Evolutionary conservation across 2,113 vertebrate species (phyloP).

Genomic region (Recurvirostra avosetta): DNA sequence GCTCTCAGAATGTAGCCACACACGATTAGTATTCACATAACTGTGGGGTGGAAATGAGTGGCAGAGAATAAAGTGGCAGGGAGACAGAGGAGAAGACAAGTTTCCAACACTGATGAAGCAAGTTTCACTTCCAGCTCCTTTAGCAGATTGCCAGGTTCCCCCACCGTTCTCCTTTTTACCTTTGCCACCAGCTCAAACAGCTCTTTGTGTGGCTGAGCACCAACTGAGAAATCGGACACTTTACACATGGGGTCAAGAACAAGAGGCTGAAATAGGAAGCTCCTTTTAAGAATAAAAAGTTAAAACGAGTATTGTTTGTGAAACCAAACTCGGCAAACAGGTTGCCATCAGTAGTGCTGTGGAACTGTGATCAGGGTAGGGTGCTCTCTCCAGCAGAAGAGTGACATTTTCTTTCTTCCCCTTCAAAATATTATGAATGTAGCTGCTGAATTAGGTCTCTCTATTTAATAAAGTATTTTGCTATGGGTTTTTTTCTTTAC

Average conservation of each 20-base stretch:
- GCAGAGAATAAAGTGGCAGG: not conserved
- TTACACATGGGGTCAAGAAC: fast-evolving
- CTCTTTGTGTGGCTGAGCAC: not conserved
- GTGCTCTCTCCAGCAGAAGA: not conserved
- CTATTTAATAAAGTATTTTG: not conserved
- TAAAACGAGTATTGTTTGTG: not conserved
- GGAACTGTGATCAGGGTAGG: fast-evolving
- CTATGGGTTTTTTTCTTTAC: not conserved
- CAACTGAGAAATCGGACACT: fast-evolving
- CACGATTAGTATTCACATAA: not conserved
- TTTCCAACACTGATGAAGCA: not conserved
- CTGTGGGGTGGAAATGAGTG: not conserved
- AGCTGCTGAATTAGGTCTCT: not conserved
- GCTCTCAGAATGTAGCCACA: not conserved
- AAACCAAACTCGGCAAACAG: not conserved
- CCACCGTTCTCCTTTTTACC: not conserved
- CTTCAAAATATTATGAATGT: not conserved
- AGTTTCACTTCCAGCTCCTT: not conserved
- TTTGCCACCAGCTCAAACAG: not conserved
- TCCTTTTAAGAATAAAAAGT: not conserved
- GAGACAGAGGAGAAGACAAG: not conserved
- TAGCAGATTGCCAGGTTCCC: not conserved
- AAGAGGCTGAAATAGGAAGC: not conserved
- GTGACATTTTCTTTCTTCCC: not conserved
- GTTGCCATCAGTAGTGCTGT: not conserved